Evolutionary conservation across 2,113 vertebrate genomes (phyloP).

Genomic region (Sclerurus mexicanus): DNA sequence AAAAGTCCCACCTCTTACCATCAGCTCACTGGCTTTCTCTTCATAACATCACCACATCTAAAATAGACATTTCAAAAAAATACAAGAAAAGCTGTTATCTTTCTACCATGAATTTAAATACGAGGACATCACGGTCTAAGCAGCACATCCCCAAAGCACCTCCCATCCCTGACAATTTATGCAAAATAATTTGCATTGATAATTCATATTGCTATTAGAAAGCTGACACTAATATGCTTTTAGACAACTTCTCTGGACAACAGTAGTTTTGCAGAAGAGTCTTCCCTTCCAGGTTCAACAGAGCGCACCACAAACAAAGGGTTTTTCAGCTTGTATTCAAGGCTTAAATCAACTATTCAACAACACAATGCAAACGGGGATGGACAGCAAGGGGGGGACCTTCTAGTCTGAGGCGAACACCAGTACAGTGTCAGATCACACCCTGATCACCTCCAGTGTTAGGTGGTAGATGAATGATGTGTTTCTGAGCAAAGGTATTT

Average conservation of each 20-base stretch:
- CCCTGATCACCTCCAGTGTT: not conserved
- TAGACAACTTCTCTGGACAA: not conserved
- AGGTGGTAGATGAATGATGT: rapidly evolving
- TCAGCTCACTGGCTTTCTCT: not conserved
- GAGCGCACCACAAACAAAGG: not conserved
- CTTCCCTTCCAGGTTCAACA: not conserved
- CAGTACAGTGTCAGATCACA: not conserved
- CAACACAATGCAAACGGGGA: not conserved
- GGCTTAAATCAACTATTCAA: not conserved
- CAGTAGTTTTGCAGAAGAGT: not conserved
- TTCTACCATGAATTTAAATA: not conserved
- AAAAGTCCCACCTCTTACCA: not conserved
- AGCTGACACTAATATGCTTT: not conserved
- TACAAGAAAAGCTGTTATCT: not conserved
- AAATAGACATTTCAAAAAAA: not conserved
- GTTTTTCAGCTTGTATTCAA: not conserved
- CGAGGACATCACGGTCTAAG: not conserved
- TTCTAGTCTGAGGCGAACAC: not conserved
- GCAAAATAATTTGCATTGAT: not conserved
- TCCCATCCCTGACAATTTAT: not conserved
- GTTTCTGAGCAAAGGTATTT: not conserved
- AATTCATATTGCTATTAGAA: not conserved
- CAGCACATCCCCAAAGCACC: not conserved
- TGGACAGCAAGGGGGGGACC: not conserved
- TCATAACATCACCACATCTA: not conserved